Conservation (phyloP, 2,888 invertebrate species). For the Peribatodes rhomboidaria region DNA sequence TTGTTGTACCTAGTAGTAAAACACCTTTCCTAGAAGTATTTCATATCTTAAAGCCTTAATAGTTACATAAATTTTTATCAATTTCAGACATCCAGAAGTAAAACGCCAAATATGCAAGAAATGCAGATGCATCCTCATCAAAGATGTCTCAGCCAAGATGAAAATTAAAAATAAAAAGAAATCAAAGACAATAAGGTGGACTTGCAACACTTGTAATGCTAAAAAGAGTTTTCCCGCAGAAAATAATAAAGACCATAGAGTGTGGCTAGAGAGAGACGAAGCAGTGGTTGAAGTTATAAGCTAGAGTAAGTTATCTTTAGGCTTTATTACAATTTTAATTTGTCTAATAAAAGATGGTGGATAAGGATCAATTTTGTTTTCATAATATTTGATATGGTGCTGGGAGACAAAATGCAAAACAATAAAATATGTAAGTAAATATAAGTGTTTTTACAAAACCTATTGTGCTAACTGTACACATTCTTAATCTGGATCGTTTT, state of each 20-base stretch:
- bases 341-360: background rate
- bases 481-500: no score
- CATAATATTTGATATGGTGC: no score
- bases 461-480: no score
- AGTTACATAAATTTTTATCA: background rate
- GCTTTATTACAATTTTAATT: no score
- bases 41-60: background rate
- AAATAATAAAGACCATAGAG: conserved; percentile 69
- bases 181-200: conserved; percentile 75
- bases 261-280: conserved; percentile 85
- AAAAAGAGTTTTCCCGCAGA: conserved; percentile 63
- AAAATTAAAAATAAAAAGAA: conserved; percentile 79
- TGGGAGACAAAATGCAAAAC: no score
- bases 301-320: conserved; percentile 36
- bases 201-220: conserved; percentile 72
- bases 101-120: conserved; percentile 87
- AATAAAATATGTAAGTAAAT: no score
- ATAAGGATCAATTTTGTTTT: no score
- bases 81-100: conserved; percentile 85
- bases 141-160: conserved; percentile 82
- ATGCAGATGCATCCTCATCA: conserved; percentile 83
- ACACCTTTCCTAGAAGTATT: no score
- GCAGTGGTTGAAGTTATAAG: conserved; percentile 78
- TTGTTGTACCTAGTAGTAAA: no score
- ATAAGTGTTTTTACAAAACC: background rate